Base-by-base conservation (phyloP, 35 echinoderm and acorn worm genomes). In the Hemicentrotus pulcherrimus region DNA sequence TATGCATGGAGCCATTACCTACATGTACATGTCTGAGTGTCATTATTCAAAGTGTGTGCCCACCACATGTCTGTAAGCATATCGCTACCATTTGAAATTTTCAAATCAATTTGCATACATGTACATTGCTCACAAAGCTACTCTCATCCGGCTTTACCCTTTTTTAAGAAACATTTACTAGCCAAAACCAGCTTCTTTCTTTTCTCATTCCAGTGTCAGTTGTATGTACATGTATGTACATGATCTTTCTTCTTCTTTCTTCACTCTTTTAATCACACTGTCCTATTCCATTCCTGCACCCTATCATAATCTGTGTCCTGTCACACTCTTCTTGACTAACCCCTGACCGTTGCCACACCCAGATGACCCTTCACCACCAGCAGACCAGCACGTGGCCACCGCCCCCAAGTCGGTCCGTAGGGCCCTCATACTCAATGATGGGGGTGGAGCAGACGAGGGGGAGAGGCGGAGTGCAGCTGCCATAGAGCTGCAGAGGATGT, bases 401-500 rank as follows among this genome's bases (percentile, higher is more conserved):
- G 96, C 96, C 10, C 85, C 95, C 31, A 97, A 96, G 58, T 86
- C 96, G 35, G 47, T 89, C 33, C 96, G 98, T 6, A 91, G 94
- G 46, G 86, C 86, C 10, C 71, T 99, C 46, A 99, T 99, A 18
- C 88, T 59, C 32, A 61, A 96, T 22, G 85, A 94, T 48, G 95
- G 94, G 61, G 28, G 31, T 13, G 98, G 2, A 14, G 88, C 32
- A 33, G 89, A 97, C 24, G 87, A 94, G 46, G 96, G 94, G 58
- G 98, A 99, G 46, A 94, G 86, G 86, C 94, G 41, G 28, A 61
- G 87, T 22, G 96, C 98, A 48, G 98, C 98, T 85, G 96, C 96
- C 31, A 96, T 99, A 59, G 98, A 99, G 88, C 46, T 99, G 11
- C 98, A 99, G 92, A 91, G 98, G 94, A 48, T 96, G 19, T 99